Evolutionary conservation across 2,113 vertebrate species (phyloP), one percentile per base, ranked within the genome.

Genomic region (Ictalurus punctatus): DNA sequence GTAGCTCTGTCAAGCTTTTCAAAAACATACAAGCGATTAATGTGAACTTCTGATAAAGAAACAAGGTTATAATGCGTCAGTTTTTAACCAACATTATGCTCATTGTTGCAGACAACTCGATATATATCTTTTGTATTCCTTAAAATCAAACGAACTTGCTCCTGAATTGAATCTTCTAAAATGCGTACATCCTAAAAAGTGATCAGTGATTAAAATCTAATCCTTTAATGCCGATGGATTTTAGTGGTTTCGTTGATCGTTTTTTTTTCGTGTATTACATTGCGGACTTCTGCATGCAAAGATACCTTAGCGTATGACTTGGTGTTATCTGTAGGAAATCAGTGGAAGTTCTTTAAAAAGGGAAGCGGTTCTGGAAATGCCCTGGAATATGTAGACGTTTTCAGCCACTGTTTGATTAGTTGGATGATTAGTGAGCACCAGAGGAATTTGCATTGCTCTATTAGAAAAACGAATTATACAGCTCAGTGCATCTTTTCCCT

Each of bases 331-430:
- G 48, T n/a, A n/a, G 76, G 76, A 79, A 79, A n/a, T 54, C 23
- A 79, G 76, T 79, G 76, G 76, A 79, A 54, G 48, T 79, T 79
- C 76, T 54, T 79, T 54, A 6, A 79, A 79, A 54, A 0, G 74
- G 74, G 4, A 78, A 76, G 73, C 37, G 23, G 74, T 40, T 76
- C 9, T 44, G 37, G 73, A 76, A 76, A 76, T 76, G 37, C 44
- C 37, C 21, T 44, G 21, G 21, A 74, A 23, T 74, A 44, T 21
- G 23, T 14, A 9, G 73, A 44, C 34, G 12, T 44, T 76, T 44
- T 21, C 7, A 76, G 21, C 37, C 21, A 76, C 73, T 76, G 73
- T 76, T 44, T 76, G 23, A 76, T 76, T 76, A 76, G 73, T 44
- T 25, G 73, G 37, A 76, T 76, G 37, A 76, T 44, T 44, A 74